Evolutionary conservation across 2,888 invertebrate genomes (phyloP).

Genomic region (Willowsia nigromaculata): DNA sequence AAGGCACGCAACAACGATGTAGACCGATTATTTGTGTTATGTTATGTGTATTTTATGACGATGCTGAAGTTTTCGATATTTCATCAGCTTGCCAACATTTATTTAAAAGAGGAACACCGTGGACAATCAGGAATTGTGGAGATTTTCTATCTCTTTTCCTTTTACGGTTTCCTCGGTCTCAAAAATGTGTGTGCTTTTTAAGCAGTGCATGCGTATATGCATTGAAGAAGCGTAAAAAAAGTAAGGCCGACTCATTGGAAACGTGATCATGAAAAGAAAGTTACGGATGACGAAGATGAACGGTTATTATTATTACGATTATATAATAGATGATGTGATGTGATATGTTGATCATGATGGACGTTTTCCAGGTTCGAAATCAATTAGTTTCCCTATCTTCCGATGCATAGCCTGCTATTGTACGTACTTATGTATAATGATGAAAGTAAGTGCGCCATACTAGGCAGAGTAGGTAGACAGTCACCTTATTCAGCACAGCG

Average conservation of each 20-base stretch:
- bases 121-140: conserved; percentile 51
- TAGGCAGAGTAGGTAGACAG: background rate
- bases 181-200: conserved; percentile 1
- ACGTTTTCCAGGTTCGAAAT: conserved; percentile 60
- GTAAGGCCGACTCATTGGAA: conserved; percentile 10
- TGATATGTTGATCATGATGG: conserved; percentile 63
- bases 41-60: conserved; percentile 11
- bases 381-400: conserved; percentile 62
- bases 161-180: conserved; percentile 27
- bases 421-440: background rate
- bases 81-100: conserved; percentile 19
- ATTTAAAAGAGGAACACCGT: conserved; percentile 14
- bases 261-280: conserved; percentile 62
- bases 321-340: conserved; percentile 62
- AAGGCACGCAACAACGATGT: background rate
- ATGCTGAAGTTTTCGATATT: conserved; percentile 18
- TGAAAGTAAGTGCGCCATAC: background rate
- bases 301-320: conserved; percentile 56
- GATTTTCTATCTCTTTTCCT: conserved; percentile 32
- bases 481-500: background rate
- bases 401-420: background rate
- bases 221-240: background rate
- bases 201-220: background rate
- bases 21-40: conserved; percentile 35
- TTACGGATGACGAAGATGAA: conserved; percentile 53